Conservation (phyloP, 2,113 vertebrate species). For the Oceanites oceanicus region DNA sequence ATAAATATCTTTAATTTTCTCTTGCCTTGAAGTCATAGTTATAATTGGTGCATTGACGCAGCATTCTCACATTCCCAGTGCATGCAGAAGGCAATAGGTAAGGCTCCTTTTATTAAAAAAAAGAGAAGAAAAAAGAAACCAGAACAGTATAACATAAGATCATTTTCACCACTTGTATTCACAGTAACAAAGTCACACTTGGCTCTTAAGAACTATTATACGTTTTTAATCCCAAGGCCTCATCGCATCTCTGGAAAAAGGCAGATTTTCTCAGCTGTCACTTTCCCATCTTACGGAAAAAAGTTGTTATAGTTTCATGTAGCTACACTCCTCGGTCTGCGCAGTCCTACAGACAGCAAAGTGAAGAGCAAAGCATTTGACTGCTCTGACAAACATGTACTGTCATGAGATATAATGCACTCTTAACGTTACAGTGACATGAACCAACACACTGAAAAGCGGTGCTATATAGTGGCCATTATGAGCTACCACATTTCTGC, state of each 20-base stretch:
- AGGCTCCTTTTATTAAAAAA: not conserved
- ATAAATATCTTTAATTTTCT: slow-evolving; percentile 73
- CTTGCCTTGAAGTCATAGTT: slow-evolving; percentile 17
- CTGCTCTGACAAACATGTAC: not conserved
- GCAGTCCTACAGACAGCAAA: not conserved
- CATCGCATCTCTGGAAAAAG: not conserved
- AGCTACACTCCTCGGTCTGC: rapidly evolving
- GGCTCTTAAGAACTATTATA: not conserved
- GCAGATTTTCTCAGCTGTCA: not conserved
- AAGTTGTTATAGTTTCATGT: not conserved
- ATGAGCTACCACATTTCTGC: not conserved
- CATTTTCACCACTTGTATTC: not conserved
- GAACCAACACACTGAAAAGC: not conserved
- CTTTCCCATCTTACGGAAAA: not conserved
- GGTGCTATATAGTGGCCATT: rapidly evolving
- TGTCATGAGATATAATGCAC: not conserved
- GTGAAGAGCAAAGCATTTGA: not conserved
- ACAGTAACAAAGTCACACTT: not conserved
- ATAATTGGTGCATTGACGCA: not conserved
- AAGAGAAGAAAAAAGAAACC: not conserved
- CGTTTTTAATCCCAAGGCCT: not conserved
- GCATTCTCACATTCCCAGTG: not conserved
- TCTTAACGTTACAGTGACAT: not conserved
- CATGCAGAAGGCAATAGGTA: not conserved
- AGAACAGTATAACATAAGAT: not conserved